Evolutionary conservation across 2,113 vertebrate genomes (phyloP).

Genomic region (Microtus richardsoni): DNA sequence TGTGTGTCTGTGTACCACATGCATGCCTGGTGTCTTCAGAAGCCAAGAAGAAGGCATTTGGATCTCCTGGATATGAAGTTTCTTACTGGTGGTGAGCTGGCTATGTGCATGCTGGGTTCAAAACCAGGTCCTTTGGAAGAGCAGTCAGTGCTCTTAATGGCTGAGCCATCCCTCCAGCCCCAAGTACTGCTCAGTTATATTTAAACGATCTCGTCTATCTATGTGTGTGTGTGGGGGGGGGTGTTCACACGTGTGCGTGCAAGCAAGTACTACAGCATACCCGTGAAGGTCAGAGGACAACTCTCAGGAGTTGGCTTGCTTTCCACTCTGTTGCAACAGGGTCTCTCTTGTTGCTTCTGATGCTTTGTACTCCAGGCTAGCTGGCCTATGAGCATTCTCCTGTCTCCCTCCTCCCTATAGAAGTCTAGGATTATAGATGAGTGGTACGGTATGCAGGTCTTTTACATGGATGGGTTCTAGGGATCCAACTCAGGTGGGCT

Average conservation of each 20-base stretch:
- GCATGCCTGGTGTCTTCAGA: too few relatives aligned
- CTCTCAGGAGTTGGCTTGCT: not conserved
- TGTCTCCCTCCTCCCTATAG: not conserved
- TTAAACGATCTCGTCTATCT: not conserved
- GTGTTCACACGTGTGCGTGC: fast-evolving
- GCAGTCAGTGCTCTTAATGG: too few relatives aligned
- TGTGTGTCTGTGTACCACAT: too few relatives aligned
- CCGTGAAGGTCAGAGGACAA: not conserved
- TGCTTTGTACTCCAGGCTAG: not conserved
- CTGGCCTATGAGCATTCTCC: not conserved
- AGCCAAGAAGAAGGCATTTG: too few relatives aligned
- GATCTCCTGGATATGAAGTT: too few relatives aligned
- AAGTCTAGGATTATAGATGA: not conserved
- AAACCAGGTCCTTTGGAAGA: too few relatives aligned
- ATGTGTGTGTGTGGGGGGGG: not conserved
- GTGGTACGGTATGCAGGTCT: not conserved
- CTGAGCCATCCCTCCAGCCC: too few relatives aligned
- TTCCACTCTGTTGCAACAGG: too few relatives aligned
- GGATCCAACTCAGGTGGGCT: not conserved
- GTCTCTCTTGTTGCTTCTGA: not conserved
- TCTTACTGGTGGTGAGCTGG: too few relatives aligned
- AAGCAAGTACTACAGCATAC: not conserved
- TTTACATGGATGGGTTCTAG: not conserved
- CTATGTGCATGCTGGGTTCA: too few relatives aligned
- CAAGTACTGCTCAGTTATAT: not conserved